Base-by-base conservation (phyloP, 2,888 invertebrate genomes). In the Ophion ventricosus region DNA sequence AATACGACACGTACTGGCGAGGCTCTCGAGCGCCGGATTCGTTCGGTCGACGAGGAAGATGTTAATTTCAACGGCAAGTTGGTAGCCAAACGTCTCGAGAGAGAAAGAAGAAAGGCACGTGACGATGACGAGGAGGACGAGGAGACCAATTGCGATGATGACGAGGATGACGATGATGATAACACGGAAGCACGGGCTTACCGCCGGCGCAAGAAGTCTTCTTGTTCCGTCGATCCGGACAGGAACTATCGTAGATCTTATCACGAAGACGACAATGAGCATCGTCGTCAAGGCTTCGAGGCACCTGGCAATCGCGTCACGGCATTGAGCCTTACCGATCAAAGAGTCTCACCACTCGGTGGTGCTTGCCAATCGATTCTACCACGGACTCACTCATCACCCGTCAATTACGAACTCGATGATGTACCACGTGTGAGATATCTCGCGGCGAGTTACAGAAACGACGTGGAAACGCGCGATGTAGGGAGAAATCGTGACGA, bases 291-390 rank as follows among this genome's bases (percentile, higher is more conserved):
- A 7, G 20, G 43, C 20, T 80, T 73, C 43, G 83, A 84, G 25
- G 57, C 40, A 5, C 74, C 77, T 11, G 49, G 67, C 29, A 76
- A 57, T 35, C 75, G 69, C 2, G 56, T 73, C 23, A 26, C 79
- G 0, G 66, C 11, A 14, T 11, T 10, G 5, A 77, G 7, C 84
- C 81, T 69, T 74, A 73, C 4, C 69, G 83, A 1, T 66, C 77
- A 8, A 61, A 86, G 74, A 72, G 54, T 75, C 5, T 87, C 90
- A 10, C 87, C 87, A n/a, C 84, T 86, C 35, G 35, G 29, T 61
- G 70, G 61, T 26, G 49, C 76, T 11, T 59, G 40, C 64, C 63
- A 43, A n/a, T 29, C 70, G 25, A 20, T 56, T 11, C 1, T 64
- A 67, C 83, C 83, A 40, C 35, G 43, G 67, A 69, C n/a, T 56